Conservation (phyloP, 2,113 vertebrate species). For the Cromileptes altivelis region DNA sequence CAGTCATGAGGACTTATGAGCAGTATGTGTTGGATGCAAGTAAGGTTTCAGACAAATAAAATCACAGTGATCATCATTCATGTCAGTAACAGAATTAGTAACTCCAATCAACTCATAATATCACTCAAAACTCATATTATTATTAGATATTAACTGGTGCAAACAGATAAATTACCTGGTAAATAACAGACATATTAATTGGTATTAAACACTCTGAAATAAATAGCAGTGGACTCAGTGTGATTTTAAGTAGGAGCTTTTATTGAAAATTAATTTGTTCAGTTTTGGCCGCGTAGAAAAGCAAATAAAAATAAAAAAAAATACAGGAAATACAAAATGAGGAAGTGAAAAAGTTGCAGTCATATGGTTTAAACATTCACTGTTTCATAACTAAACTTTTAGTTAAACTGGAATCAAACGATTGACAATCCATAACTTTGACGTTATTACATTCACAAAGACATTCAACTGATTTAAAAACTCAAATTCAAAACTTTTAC, state of each 20-base stretch:
- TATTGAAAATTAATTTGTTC: constrained; percentile 28
- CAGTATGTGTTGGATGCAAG: too few species aligned
- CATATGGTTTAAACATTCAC: constrained; percentile 15
- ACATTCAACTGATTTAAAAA: constrained; percentile 12
- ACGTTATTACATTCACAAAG: constrained; percentile 11
- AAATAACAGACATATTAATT: background rate
- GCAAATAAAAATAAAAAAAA: background rate
- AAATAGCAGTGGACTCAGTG: background rate
- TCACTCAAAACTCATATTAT: too few species aligned
- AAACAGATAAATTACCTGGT: too few species aligned
- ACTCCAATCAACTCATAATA: too few species aligned
- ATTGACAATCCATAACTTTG: background rate
- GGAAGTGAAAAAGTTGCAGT: background rate
- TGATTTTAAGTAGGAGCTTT: background rate
- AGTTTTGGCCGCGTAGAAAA: background rate
- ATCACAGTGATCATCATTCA: too few species aligned
- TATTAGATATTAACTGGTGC: too few species aligned
- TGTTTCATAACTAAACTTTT: background rate
- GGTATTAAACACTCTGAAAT: background rate
- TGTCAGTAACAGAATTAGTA: too few species aligned
- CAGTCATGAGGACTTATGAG: too few species aligned
- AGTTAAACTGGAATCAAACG: background rate
- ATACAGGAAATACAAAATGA: background rate
- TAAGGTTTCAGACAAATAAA: too few species aligned
- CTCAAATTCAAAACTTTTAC: background rate